Base-by-base conservation (phyloP, 2,797 vertebrate species). In the Coregonus suidteri region DNA sequence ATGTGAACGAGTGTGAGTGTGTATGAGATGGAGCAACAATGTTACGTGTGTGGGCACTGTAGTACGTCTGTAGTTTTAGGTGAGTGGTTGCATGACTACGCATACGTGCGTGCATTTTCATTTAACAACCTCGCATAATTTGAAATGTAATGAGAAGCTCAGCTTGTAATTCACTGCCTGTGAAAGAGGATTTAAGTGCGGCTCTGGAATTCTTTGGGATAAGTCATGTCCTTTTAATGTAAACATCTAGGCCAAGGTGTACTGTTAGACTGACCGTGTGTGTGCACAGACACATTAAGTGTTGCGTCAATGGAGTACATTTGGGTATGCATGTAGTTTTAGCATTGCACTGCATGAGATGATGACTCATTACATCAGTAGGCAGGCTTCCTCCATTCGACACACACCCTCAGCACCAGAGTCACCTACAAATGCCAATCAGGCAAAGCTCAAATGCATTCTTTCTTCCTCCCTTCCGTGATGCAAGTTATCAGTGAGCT, bases 1-100 rank as follows among this genome's bases (percentile, higher is more conserved):
- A 25, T 82, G 77, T 74, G 15, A 83, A 77, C 76, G 74, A 6
- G 54, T 62, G 73, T 18, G 56, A 51, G 73, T 41, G 73, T 41
- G 72, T 74, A 41, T 11, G 64, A 25, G 25, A 25, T 25, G 25
- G 25, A 25, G 25, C 25, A 25, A 25, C 25, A 25, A 31, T 13
- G 13, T n/a, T 25, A 5, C 68, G 73, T 31, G 47, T 78, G 41
- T 65, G 67, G 68, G 30, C 34, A 34, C 34, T 75, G 35, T 65
- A 15, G 25, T 64, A 25, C 9, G 52, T 65, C 47, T 74, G 69
- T 53, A 51, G 71, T 74, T 75, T 62, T 73, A 64, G 70, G 25
- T n/a, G 83, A 83, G 77, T 74, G 71, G 15, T 77, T 72, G 74
- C 59, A 52, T 72, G 56, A 20, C 79, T 9, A 79, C 1, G 52